Conservation (phyloP, 2,113 vertebrate species). For the Chitala chitala region DNA sequence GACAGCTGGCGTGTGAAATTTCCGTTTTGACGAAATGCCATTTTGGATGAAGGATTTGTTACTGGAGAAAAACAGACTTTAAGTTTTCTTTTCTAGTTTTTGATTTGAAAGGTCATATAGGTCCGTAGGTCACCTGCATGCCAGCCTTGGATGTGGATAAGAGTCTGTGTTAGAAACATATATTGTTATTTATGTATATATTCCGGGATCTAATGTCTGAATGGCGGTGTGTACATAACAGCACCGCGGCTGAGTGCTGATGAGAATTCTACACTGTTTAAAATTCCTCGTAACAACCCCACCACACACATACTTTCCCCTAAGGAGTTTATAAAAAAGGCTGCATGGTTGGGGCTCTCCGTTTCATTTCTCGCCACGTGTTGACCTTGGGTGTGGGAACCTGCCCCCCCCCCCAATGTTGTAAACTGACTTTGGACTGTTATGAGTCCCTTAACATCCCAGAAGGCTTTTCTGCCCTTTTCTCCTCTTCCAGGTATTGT, state of each 20-base stretch:
- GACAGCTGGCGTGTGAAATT: not conserved
- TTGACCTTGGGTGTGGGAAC: not conserved
- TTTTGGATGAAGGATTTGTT: conserved; percentile 29
- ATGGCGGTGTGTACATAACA: too few species aligned
- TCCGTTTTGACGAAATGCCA: conserved; percentile 25
- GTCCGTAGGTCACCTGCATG: conserved; percentile 59
- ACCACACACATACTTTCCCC: too few species aligned
- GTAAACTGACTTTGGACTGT: too few species aligned
- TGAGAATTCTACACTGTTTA: too few species aligned
- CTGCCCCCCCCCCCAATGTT: not conserved
- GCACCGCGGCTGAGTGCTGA: not conserved
- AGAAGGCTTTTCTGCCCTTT: too few species aligned
- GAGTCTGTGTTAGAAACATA: not conserved
- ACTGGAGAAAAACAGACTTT: too few species aligned
- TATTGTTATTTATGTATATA: conserved; percentile 21
- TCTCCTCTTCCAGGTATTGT: conserved; percentile 18
- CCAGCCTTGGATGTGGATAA: conserved; percentile 33
- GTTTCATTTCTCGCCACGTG: too few species aligned
- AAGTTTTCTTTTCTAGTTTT: conserved; percentile 37
- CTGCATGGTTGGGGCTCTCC: too few species aligned
- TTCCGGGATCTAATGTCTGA: conserved; percentile 32
- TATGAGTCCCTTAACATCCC: not conserved
- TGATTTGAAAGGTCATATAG: conserved; percentile 29
- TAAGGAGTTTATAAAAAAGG: not conserved
- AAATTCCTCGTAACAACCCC: too few species aligned